Evolutionary conservation across 1,140 invertebrate genomes (phyloP).

Genomic region (Drosophila novamexicana): DNA sequence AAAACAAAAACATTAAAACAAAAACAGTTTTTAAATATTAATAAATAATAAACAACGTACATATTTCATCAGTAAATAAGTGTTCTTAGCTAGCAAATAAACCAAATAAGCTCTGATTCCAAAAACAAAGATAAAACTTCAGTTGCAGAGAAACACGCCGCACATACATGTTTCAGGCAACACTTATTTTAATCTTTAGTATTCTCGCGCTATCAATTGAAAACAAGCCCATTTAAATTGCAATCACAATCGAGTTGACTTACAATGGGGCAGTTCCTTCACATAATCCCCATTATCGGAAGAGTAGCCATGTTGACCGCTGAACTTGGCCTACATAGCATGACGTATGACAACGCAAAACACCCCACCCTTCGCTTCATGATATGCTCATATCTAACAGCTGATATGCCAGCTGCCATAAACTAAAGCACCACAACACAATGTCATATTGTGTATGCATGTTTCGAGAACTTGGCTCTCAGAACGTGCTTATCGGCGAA

Average conservation of each 20-base stretch:
- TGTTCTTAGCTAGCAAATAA: too few species aligned
- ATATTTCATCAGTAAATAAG: too few species aligned
- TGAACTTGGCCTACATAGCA: slow-evolving; percentile 50
- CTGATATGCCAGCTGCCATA: slow-evolving; percentile 26
- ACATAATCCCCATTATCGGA: slow-evolving; percentile 24
- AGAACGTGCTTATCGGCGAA: slow-evolving; percentile 61
- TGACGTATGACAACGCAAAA: not conserved
- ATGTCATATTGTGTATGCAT: slow-evolving; percentile 21
- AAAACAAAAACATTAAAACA: too few species aligned
- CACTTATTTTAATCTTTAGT: too few species aligned
- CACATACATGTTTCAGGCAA: too few species aligned
- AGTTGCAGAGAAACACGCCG: too few species aligned
- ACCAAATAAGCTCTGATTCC: too few species aligned
- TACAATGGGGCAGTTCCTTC: not conserved
- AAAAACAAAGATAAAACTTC: too few species aligned
- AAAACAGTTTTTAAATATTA: too few species aligned
- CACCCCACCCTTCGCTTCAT: not conserved
- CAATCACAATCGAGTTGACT: not conserved
- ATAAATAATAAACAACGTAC: too few species aligned
- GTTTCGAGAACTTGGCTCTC: slow-evolving; percentile 16
- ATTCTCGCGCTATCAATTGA: too few species aligned
- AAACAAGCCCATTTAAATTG: not conserved
- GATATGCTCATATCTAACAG: slow-evolving; percentile 25
- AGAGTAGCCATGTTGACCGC: slow-evolving; percentile 15
- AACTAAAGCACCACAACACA: slow-evolving; percentile 1